A percentile compares a stretch with the other conserved stretches of the same genome.
These are phyloP conservation scores for Pseudomyrmex pallidus DNA, from an alignment of 1,140 invertebrate genomes.

Conservation along the genomic window DNA sequence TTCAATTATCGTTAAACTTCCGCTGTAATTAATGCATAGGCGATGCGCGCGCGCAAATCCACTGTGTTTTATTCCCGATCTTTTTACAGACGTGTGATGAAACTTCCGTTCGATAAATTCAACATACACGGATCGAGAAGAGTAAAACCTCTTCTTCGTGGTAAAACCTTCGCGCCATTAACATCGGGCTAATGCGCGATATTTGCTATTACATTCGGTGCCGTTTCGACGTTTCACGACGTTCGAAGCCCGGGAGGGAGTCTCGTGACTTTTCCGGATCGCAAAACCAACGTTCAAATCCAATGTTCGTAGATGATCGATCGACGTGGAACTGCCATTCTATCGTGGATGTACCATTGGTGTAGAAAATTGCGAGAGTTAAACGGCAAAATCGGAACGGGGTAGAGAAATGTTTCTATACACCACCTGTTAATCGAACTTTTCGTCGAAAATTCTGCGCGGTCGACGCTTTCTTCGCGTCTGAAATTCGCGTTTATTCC, in stretches of 20 bases:
- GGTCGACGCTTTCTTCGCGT: neutral
- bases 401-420: neutral
- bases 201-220: constrained; percentile 36
- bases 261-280: constrained; percentile 43
- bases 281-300: constrained; percentile 21
- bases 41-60: neutral
- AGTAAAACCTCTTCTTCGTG: neutral
- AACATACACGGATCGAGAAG: constrained; percentile 1
- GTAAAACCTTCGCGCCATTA: constrained; percentile 51
- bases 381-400: too few species aligned
- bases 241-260: neutral
- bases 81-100: constrained; percentile 23
- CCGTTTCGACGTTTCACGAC: constrained; percentile 30
- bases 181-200: constrained; percentile 21
- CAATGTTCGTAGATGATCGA: constrained; percentile 24
- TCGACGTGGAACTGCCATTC: neutral
- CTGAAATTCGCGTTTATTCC: constrained; percentile 7
- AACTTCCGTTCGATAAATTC: constrained; percentile 32
- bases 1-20: constrained; percentile 49
- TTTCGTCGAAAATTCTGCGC: constrained; percentile 13
- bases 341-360: constrained; percentile 26
- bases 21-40: constrained; percentile 40
- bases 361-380: neutral
- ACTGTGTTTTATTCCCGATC: constrained; percentile 20
- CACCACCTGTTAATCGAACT: neutral